Conservation (phyloP, 2,888 invertebrate genomes). For the Beris chalybata region DNA sequence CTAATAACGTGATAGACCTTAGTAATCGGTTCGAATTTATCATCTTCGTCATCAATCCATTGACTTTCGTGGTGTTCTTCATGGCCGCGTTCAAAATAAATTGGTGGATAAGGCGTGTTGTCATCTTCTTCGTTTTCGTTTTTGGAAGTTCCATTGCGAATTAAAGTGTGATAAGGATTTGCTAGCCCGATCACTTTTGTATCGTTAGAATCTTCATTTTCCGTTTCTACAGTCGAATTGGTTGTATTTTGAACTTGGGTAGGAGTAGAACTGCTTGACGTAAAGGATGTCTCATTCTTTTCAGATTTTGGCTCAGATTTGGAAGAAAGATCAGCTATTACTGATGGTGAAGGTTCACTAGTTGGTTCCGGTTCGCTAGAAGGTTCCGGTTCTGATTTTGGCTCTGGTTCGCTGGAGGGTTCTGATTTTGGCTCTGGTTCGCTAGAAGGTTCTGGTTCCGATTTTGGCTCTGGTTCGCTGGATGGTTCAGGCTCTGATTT, state of each 20-base stretch:
- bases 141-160: background rate
- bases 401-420: slow-evolving; percentile 37
- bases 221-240: no score
- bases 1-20: slow-evolving; percentile 35
- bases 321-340: slow-evolving; percentile 28
- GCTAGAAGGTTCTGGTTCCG: slow-evolving; percentile 37
- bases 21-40: slow-evolving; percentile 33
- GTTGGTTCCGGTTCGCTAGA: slow-evolving; percentile 52
- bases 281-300: no score
- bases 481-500: slow-evolving; percentile 41
- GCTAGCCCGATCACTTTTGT: no score
- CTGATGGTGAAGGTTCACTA: slow-evolving; percentile 32
- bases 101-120: background rate
- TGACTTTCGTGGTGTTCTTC: background rate
- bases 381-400: slow-evolving; percentile 43
- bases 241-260: no score
- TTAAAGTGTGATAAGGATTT: no score
- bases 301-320: slow-evolving; percentile 40
- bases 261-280: no score
- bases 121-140: background rate
- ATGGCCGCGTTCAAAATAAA: background rate
- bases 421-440: slow-evolving; percentile 41
- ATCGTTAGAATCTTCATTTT: no score
- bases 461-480: slow-evolving; percentile 38
- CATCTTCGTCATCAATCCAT: slow-evolving; percentile 17